Evolutionary conservation across 1,140 invertebrate genomes (phyloP), one percentile per base, ranked within the genome.

Genomic region (Drosophila burlai): DNA sequence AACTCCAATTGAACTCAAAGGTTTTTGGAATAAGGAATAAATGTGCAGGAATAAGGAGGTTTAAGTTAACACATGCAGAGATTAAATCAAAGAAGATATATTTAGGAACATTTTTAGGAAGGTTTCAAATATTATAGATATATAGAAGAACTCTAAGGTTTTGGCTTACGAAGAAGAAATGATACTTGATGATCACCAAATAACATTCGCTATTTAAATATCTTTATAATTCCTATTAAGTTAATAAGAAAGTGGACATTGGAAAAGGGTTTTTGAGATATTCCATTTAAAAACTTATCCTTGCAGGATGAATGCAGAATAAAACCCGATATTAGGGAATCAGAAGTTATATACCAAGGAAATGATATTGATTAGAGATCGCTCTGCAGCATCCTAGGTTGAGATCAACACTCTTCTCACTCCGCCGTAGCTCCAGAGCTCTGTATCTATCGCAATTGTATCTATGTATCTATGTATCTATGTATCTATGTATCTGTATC

Each of bases 401-500:
- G 18, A n/a, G 9, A 26, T n/a, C 36, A 13, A 26, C 18, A 40
- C 36, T 58, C 36, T 13, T 40, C n/a, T n/a, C 46, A 21, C 11
- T n/a, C n/a, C 36, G 13, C 18, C 26, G 26, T 26, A 26, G 26
- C 26, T 26, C 26, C 26, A 24, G 11, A 40, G 47, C n/a, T 24
- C 24, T 24, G 24, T 24, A 24, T 24, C 24, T 24, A 24, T 42
- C 4, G 26, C 50, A 58, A 43, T 52, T 46, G 31, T 66, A 66
- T 57, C 43, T 16, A 0, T 46, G 31, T 66, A 66, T 57, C 43
- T 16, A 0, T 46, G 31, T 66, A 66, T 57, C 43, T 16, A 0
- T 46, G 31, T 66, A 66, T 57, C 43, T 16, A 0, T 46, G 31
- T 66, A 66, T 57, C 43, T 16, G 52, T 64, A 66, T 63, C 58